Evolutionary conservation across 2,888 invertebrate genomes (phyloP), one percentile per base, ranked within the genome.

Genomic region (Pterostichus niger): DNA sequence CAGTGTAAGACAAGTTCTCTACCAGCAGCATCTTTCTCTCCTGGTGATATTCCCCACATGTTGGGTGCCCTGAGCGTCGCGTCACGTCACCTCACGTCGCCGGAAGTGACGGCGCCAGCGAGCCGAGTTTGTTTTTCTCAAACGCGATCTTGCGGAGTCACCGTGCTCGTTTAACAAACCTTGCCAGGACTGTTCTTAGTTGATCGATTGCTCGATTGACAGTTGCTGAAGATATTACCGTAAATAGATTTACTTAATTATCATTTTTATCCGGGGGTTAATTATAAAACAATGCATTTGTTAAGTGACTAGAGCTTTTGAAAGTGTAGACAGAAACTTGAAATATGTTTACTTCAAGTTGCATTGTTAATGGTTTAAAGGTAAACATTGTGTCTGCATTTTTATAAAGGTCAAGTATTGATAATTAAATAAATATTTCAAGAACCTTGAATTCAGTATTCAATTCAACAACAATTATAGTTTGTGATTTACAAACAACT

Each of bases 41-140:
- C 61, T 80, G 84, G 86, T 86, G 88, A 88, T 87, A 88, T 87
- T 87, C 86, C 87, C 87, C 88, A 88, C 86, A 89, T 88, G 86
- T 87, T 87, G 88, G 88, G 88, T 88, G 86, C 86, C 85, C 85
- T 87, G 82, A 44, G 46, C 46, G 79, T 79, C 52, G 75, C 52
- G 73, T 52, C 75, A 52, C 75, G 64, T 64, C 64, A 24, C 64
- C 10, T 64, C 64, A 64, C 64, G n/a, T 33, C 52, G 87, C 87
- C 89, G 89, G 89, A 89, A 89, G 89, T 88, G 86, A 49, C 88
- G 89, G 89, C 89, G 89, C 89, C 89, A 88, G 86, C 84, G 86
- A 86, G 86, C 86, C 86, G 85, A 86, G 88, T 88, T 88, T 88
- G 88, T 88, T 89, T 88, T 89, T 89, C 88, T 88, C 88, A 88